phyloP scores from a whole-genome alignment of 1,140 invertebrate species.

The Anoplolepis gracilipes region DNA sequence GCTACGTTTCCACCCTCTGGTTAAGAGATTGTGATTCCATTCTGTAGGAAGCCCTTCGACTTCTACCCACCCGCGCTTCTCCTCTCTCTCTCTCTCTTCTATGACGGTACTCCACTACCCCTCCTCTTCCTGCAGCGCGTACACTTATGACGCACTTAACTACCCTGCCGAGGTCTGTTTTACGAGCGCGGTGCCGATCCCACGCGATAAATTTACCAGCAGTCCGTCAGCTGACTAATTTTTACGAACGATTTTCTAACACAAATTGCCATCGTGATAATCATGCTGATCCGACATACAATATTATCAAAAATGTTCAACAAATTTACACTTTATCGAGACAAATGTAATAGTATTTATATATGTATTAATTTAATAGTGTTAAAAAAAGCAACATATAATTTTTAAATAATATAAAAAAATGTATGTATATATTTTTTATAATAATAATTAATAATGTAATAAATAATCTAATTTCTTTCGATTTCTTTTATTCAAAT shows the following conservation, averaged over 20 bases:
- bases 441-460: background rate
- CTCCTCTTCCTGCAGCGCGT: background rate
- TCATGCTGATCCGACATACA: background rate
- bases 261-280: constrained; percentile 31
- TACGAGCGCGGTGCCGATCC: constrained; percentile 40
- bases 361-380: too few relatives aligned
- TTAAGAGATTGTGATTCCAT: constrained; percentile 64
- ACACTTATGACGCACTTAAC: constrained; percentile 55
- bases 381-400: background rate
- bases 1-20: constrained; percentile 59
- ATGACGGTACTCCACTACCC: background rate
- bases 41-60: constrained; percentile 43
- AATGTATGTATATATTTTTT: too few relatives aligned
- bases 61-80: background rate
- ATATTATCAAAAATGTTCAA: background rate
- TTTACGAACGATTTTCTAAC: constrained; percentile 34
- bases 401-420: background rate
- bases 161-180: constrained; percentile 39
- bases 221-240: constrained; percentile 47
- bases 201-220: constrained; percentile 45
- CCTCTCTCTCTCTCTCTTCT: constrained; percentile 9
- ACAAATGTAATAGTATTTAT: background rate
- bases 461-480: background rate
- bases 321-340: background rate
- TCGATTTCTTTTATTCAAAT: background rate